phyloP scores from a whole-genome alignment of 2,797 vertebrate genomes.

The Pipistrellus kuhlii region DNA sequence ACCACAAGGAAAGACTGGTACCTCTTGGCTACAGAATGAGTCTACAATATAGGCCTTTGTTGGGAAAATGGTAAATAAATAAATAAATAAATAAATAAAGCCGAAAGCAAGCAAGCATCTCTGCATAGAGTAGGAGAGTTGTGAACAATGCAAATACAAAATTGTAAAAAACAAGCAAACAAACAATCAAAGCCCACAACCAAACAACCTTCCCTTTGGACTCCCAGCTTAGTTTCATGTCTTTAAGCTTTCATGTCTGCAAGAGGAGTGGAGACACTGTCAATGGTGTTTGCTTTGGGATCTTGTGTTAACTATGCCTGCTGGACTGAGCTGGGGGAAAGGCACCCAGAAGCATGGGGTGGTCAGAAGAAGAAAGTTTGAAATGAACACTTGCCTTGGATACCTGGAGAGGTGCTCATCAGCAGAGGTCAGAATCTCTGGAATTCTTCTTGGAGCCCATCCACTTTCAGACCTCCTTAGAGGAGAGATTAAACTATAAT shows the following conservation, averaged over 20 bases:
- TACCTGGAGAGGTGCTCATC: neutral
- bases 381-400: neutral
- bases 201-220: neutral
- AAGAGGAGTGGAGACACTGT: neutral
- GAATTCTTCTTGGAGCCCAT: neutral
- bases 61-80: neutral
- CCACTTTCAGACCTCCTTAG: neutral
- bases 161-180: neutral
- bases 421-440: neutral
- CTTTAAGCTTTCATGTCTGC: neutral
- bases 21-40: neutral
- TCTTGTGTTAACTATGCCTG: neutral
- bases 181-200: neutral
- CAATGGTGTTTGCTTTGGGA: neutral
- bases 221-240: neutral
- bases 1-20: neutral
- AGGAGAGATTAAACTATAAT: neutral
- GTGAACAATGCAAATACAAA: conserved; percentile 4
- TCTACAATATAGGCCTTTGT: neutral
- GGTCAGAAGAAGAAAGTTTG: neutral
- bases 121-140: neutral
- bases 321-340: neutral
- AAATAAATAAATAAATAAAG: neutral
- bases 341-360: neutral
- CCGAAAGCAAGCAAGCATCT: neutral